Conservation (phyloP, 2,888 invertebrate species). For the Druceiella hillmani region DNA sequence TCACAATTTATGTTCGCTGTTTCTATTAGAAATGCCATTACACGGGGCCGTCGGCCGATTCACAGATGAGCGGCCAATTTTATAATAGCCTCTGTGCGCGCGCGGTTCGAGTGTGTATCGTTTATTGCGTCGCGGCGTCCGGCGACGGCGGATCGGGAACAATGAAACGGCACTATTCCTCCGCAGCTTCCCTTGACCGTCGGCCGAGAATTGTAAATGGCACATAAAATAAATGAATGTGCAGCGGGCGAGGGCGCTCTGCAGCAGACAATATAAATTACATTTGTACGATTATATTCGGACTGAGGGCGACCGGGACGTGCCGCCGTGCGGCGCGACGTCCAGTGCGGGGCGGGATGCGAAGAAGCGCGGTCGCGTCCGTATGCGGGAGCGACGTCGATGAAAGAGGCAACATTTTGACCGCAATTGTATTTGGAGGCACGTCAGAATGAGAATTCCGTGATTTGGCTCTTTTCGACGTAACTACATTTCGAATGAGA, state of each 20-base stretch:
- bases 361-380: not conserved
- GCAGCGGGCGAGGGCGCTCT: constrained; percentile 38
- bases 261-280: constrained; percentile 58
- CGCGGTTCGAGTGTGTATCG: not conserved
- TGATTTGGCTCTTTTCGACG: too few species aligned
- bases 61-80: constrained; percentile 55
- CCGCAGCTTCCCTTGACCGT: constrained; percentile 48
- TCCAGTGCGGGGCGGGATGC: too few species aligned
- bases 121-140: not conserved
- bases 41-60: constrained; percentile 29
- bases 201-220: constrained; percentile 58
- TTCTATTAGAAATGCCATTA: constrained; percentile 51
- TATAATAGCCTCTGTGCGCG: constrained; percentile 35
- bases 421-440: too few species aligned
- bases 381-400: not conserved
- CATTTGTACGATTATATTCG: constrained; percentile 56
- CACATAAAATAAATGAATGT: constrained; percentile 58
- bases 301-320: constrained; percentile 29
- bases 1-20: constrained; percentile 40
- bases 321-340: too few species aligned
- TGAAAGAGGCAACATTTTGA: too few species aligned
- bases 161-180: constrained; percentile 6
- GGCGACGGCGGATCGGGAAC: not conserved
- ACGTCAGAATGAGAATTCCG: too few species aligned
- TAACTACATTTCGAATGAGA: too few species aligned